Conservation (phyloP, 2,797 vertebrate species). For the Sebastes minor region DNA sequence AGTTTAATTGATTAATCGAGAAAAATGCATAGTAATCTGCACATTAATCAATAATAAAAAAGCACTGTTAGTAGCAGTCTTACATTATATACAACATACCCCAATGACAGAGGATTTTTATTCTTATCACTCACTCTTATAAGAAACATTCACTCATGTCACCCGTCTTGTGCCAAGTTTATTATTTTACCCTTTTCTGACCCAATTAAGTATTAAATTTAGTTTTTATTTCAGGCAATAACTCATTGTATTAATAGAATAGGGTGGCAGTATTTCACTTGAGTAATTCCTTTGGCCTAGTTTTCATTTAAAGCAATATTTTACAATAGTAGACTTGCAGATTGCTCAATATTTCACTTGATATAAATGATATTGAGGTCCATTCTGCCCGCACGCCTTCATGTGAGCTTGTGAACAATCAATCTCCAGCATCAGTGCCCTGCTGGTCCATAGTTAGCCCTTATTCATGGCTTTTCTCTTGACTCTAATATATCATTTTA, state of each 20-base stretch:
- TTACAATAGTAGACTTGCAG: neutral
- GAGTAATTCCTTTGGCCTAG: slow-evolving; percentile 12
- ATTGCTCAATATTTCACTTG: slow-evolving; percentile 14
- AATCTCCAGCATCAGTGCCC: slow-evolving; percentile 2
- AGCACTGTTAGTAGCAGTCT: neutral
- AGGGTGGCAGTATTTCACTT: slow-evolving; percentile 5
- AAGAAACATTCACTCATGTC: neutral
- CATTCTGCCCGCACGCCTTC: neutral
- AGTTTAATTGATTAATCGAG: neutral
- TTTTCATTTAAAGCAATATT: slow-evolving; percentile 34
- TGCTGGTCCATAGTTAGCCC: neutral
- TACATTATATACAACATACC: neutral
- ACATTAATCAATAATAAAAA: neutral
- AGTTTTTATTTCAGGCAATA: slow-evolving; percentile 7
- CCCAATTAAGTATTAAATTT: neutral
- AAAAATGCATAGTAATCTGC: neutral
- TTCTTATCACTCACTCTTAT: neutral
- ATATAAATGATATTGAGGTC: slow-evolving; percentile 10
- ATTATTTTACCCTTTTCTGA: slow-evolving; percentile 7
- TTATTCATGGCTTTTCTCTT: slow-evolving; percentile 18
- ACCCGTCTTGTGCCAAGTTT: neutral
- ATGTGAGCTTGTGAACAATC: slow-evolving; percentile 21
- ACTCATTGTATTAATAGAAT: slow-evolving; percentile 8
- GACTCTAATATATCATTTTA: slow-evolving; percentile 8
- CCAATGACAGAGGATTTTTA: neutral